phyloP scores from a whole-genome alignment of 1,140 invertebrate species.

The Drosophila leontia region DNA sequence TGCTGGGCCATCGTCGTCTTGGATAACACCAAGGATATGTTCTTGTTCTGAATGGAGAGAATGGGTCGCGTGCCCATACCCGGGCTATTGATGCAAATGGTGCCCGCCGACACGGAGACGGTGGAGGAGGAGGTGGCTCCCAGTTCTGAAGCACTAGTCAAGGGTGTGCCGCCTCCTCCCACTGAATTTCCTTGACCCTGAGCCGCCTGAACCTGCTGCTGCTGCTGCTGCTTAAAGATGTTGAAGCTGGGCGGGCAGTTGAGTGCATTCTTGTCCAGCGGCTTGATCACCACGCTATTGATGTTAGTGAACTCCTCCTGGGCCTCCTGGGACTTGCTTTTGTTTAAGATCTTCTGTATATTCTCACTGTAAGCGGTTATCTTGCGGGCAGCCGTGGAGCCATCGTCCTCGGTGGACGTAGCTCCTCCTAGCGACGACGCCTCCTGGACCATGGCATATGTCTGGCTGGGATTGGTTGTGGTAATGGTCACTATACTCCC shows the following conservation, averaged over 20 bases:
- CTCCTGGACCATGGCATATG: constrained; percentile 60
- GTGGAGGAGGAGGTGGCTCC: constrained; percentile 21
- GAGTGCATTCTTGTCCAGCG: constrained; percentile 56
- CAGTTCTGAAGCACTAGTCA: constrained; percentile 6
- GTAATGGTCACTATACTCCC: constrained; percentile 80
- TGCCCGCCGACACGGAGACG: constrained; percentile 40
- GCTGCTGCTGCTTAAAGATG: constrained; percentile 64
- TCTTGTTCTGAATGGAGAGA: constrained; percentile 41
- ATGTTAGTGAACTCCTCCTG: constrained; percentile 60
- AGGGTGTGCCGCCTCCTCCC: constrained; percentile 1
- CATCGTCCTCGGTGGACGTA: background rate
- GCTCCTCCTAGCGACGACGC: background rate
- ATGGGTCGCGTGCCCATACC: constrained; percentile 29
- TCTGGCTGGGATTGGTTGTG: constrained; percentile 85
- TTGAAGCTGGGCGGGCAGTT: constrained; percentile 63
- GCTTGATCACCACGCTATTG: constrained; percentile 71
- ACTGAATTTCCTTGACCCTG: constrained; percentile 1
- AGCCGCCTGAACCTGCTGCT: background rate
- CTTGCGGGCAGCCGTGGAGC: background rate
- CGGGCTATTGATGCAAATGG: constrained; percentile 40
- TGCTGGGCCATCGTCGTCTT: constrained; percentile 69
- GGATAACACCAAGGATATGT: constrained; percentile 68
- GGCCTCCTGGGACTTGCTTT: constrained; percentile 55
- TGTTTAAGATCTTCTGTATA: constrained; percentile 69
- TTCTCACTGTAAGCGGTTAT: constrained; percentile 59